phyloP scores from a whole-genome alignment of 2,113 vertebrate genomes.

The Sphyrna mokarran region DNA sequence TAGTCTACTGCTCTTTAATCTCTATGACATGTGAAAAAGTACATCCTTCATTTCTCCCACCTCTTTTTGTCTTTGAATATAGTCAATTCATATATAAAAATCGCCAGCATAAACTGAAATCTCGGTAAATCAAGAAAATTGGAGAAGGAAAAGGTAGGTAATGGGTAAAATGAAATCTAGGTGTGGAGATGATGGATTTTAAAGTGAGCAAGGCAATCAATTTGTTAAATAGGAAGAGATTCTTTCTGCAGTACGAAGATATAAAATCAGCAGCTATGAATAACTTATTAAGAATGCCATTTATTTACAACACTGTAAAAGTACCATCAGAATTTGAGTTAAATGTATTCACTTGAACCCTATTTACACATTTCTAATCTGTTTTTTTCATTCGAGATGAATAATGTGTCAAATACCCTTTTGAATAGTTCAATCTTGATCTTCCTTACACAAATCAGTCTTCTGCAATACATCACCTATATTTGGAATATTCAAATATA shows the following conservation, averaged over 20 bases:
- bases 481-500: not conserved
- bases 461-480: not conserved
- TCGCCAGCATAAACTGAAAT: not conserved
- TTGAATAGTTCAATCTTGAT: not conserved
- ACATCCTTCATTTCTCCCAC: not conserved
- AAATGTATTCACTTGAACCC: not conserved
- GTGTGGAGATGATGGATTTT: not conserved
- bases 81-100: not conserved
- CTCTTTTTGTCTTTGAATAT: not conserved
- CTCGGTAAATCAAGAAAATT: not conserved
- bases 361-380: not conserved
- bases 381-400: not conserved
- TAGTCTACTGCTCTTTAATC: not conserved
- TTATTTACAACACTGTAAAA: not conserved
- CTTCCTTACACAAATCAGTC: not conserved
- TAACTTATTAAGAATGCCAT: not conserved
- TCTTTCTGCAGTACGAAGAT: not conserved
- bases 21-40: not conserved
- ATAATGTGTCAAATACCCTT: not conserved
- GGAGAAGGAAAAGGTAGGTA: no score
- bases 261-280: not conserved
- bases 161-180: not conserved
- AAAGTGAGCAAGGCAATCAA: not conserved
- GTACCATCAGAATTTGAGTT: not conserved
- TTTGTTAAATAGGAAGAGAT: not conserved